Conservation (phyloP, 2,797 vertebrate genomes). For the Rhodeus uyekii region DNA sequence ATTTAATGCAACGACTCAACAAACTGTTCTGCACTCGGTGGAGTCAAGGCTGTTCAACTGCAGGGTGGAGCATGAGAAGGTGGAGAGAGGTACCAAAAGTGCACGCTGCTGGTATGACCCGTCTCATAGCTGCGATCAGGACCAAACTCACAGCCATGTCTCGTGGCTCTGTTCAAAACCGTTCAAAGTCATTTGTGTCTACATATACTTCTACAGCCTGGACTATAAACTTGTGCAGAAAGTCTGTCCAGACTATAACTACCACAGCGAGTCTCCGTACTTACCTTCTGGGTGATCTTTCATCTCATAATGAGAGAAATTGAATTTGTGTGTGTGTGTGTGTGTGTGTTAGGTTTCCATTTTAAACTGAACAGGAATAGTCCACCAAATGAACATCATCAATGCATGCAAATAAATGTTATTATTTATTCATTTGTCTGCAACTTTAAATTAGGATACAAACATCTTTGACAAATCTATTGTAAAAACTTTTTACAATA, state of each 20-base stretch:
- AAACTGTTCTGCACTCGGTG: conserved; percentile 91
- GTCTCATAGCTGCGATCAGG: conserved; percentile 95
- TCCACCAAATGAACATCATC: conserved; percentile 69
- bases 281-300: conserved; percentile 90
- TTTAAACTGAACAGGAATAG: conserved; percentile 55
- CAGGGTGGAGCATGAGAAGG: conserved; percentile 96
- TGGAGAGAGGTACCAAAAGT: conserved; percentile 95
- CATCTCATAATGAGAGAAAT: conserved; percentile 71
- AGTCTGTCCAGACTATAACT: conserved; percentile 99
- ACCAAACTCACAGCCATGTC: conserved; percentile 97
- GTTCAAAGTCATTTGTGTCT: conserved; percentile 99
- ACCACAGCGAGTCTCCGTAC: conserved; percentile 98
- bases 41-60: conserved; percentile 99
- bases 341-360: too few relatives aligned
- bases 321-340: too few relatives aligned
- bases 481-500: too few relatives aligned
- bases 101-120: conserved; percentile 95
- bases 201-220: conserved; percentile 98
- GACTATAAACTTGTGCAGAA: conserved; percentile 99
- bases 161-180: conserved; percentile 99
- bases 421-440: background rate
- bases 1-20: conserved; percentile 87
- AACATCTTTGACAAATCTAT: too few relatives aligned
- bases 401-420: too few relatives aligned
- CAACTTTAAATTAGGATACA: too few relatives aligned